Evolutionary conservation across 2,113 vertebrate genomes (phyloP).

Genomic region (Gambusia holbrooki): DNA sequence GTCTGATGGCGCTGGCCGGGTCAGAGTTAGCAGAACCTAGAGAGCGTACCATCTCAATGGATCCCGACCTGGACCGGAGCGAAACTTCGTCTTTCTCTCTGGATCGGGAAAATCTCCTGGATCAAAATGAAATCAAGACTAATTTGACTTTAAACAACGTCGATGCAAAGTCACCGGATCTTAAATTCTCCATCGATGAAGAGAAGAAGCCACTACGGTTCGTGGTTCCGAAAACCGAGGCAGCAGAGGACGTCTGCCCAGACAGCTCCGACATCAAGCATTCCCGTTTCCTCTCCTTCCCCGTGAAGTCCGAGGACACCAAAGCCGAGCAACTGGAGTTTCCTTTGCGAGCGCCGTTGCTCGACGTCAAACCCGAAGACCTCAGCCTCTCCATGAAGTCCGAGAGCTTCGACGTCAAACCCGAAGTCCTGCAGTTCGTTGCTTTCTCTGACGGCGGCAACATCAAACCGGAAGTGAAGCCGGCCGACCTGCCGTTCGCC

Average conservation of each 20-base stretch:
- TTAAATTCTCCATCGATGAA: conserved; percentile 2
- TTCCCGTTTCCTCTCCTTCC: conserved; percentile 12
- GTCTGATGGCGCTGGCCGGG: conserved; percentile 50
- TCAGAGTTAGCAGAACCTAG: conserved; percentile 27
- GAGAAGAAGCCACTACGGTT: conserved; percentile 31
- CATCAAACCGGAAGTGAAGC: conserved; percentile 56
- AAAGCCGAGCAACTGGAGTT: conserved; percentile 59
- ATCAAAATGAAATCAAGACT: conserved; percentile 11
- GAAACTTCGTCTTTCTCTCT: conserved; percentile 46
- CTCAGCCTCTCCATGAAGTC: conserved; percentile 52
- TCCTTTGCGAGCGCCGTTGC: conserved; percentile 46
- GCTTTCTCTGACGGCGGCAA: conserved; percentile 10
- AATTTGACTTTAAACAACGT: not conserved
- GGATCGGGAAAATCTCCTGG: conserved; percentile 32
- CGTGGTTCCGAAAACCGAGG: conserved; percentile 44
- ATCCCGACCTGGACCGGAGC: conserved; percentile 18
- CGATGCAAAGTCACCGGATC: conserved; percentile 10
- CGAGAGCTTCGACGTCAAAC: conserved; percentile 43
- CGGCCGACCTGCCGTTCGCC: conserved; percentile 1
- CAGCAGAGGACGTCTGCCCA: conserved; percentile 8
- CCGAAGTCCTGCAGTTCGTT: conserved; percentile 38
- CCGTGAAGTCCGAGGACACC: conserved; percentile 40
- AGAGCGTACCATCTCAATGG: not conserved
- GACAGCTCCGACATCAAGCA: conserved; percentile 56
- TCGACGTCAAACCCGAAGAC: conserved; percentile 57